Percentiles rank a stretch among this genome's conserved stretches.
Evolutionary conservation across 1,140 invertebrate species (phyloP).

Genomic region (Cardiocondyla obscurior): DNA sequence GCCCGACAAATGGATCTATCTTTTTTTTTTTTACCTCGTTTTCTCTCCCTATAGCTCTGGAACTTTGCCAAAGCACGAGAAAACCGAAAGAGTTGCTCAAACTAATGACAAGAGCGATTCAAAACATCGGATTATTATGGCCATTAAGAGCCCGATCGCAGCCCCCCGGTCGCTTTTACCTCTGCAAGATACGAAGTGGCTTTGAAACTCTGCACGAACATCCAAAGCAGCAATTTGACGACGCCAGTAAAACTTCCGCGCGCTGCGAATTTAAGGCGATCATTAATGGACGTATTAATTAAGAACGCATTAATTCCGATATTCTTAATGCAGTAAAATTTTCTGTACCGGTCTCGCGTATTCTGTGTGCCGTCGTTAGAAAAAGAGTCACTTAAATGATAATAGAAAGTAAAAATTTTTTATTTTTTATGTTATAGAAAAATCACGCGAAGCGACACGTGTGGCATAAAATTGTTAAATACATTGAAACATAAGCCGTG

Average conservation of each 20-base stretch:
- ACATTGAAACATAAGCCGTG: background rate
- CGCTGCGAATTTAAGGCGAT: constrained; percentile 31
- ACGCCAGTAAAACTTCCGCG: constrained; percentile 52
- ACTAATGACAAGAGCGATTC: constrained; percentile 66
- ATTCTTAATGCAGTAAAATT: constrained; percentile 13
- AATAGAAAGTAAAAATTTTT: no score
- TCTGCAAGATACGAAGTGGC: background rate
- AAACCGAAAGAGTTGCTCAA: constrained; percentile 55
- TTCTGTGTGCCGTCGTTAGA: background rate
- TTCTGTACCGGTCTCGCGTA: constrained; percentile 2
- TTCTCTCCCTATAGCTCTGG: constrained; percentile 22
- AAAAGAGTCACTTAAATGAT: background rate
- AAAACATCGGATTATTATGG: constrained; percentile 62
- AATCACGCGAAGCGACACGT: background rate
- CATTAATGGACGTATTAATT: constrained; percentile 57
- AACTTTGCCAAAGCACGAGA: constrained; percentile 42
- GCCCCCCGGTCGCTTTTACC: constrained; percentile 20
- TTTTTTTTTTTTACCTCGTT: background rate
- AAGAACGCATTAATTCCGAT: constrained; percentile 34
- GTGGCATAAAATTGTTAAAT: background rate
- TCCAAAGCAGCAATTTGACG: constrained; percentile 54
- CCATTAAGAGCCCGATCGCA: constrained; percentile 62
- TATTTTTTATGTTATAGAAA: background rate
- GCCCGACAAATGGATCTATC: background rate
- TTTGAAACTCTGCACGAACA: constrained; percentile 46